These are phyloP conservation scores for Pediacus dermestoides DNA, from an alignment of 2,888 invertebrate genomes.

Conservation along the genomic window DNA sequence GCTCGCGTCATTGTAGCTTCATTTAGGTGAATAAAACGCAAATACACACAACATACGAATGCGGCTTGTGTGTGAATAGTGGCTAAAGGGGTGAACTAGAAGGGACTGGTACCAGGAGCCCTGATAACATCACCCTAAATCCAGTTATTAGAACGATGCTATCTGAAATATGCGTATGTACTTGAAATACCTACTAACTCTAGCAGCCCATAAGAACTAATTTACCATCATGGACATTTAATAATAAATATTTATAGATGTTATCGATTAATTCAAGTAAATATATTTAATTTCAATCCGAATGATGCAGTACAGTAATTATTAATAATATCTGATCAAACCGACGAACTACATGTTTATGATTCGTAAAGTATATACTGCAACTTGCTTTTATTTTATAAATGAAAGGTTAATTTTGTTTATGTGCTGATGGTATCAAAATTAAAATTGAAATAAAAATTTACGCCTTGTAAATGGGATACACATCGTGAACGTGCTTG, in stretches of 20 bases:
- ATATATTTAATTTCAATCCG: slow-evolving; percentile 4
- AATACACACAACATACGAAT: too few relatives aligned
- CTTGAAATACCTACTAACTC: too few relatives aligned
- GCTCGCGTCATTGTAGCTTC: too few relatives aligned
- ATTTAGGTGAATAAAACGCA: too few relatives aligned
- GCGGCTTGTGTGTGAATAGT: too few relatives aligned
- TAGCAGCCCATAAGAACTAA: too few relatives aligned
- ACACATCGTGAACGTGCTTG: too few relatives aligned
- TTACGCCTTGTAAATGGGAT: too few relatives aligned
- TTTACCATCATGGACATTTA: neutral
- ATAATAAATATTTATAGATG: slow-evolving; percentile 14
- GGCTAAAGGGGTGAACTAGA: slow-evolving; percentile 11
- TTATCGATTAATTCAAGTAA: neutral
- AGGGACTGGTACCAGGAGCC: slow-evolving; percentile 15
- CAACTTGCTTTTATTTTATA: too few relatives aligned
- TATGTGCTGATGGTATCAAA: too few relatives aligned
- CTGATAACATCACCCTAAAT: slow-evolving; percentile 15
- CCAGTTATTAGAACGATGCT: slow-evolving; percentile 14
- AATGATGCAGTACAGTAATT: slow-evolving; percentile 4
- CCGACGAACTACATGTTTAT: slow-evolving; percentile 1
- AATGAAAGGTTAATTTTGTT: too few relatives aligned
- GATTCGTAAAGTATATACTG: slow-evolving; percentile 2
- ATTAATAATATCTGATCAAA: slow-evolving; percentile 10
- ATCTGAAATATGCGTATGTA: slow-evolving; percentile 11
- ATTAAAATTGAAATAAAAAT: too few relatives aligned